A percentile compares a stretch with the other conserved stretches of the same genome.
Evolutionary conservation across 2,888 invertebrate genomes (phyloP).

Genomic region (Pristionchus maxplancki): DNA sequence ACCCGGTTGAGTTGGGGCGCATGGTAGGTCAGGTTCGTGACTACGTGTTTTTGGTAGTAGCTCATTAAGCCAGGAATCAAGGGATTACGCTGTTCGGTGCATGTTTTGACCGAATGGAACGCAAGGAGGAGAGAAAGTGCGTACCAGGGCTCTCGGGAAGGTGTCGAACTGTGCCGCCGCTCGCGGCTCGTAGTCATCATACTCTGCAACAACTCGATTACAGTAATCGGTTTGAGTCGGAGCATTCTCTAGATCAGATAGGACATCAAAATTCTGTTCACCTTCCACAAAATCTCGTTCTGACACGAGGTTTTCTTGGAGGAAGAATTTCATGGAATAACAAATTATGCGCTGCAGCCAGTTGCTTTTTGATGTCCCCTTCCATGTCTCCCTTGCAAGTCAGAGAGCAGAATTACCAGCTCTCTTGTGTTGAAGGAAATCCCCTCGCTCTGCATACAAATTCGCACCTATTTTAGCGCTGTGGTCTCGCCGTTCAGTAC

Average conservation of each 20-base stretch:
- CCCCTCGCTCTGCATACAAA: background rate
- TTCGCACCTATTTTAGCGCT: background rate
- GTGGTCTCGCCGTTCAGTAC: background rate
- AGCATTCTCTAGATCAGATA: too few species aligned
- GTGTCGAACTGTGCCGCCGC: background rate
- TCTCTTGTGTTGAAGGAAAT: background rate
- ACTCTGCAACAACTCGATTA: background rate
- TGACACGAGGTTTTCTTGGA: too few species aligned
- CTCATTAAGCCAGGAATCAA: background rate
- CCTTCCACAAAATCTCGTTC: too few species aligned
- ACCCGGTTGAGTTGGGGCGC: background rate
- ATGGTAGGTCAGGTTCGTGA: background rate
- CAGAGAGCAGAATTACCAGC: background rate
- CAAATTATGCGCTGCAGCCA: too few species aligned
- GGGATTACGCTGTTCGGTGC: slow-evolving; percentile 13
- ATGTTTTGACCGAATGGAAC: background rate
- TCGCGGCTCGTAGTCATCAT: background rate
- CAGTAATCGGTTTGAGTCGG: too few species aligned
- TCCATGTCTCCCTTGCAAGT: background rate
- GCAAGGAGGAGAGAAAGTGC: background rate
- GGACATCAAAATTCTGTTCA: too few species aligned
- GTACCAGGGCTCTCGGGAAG: slow-evolving; percentile 6
- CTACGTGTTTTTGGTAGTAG: background rate
- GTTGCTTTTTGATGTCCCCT: too few species aligned
- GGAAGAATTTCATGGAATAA: too few species aligned